A percentile compares a stretch with the other conserved stretches of the same genome.
Conservation (phyloP, 2,113 vertebrate genomes). For the Centropus bengalensis region DNA sequence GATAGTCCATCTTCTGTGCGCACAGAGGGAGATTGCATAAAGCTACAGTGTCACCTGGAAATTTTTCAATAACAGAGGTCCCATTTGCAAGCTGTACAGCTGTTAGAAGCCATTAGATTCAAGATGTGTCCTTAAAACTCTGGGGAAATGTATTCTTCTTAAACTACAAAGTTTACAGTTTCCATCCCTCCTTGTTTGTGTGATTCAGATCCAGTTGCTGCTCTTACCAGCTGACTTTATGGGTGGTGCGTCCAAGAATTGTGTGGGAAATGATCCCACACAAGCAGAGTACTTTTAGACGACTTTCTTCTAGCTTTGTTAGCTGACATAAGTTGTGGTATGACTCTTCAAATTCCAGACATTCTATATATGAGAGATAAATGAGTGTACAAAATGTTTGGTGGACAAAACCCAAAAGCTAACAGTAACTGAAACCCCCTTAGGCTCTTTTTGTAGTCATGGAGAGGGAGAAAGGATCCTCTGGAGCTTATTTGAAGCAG, state of each 20-base stretch:
- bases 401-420: background rate
- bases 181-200: background rate
- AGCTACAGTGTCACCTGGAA: background rate
- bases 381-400: background rate
- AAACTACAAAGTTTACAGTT: conserved; percentile 16
- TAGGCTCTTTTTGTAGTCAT: background rate
- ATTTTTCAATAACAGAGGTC: background rate
- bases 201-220: conserved; percentile 30
- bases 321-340: background rate
- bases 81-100: background rate
- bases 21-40: background rate
- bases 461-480: background rate
- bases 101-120: background rate
- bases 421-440: background rate
- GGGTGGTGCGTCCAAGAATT: conserved; percentile 14
- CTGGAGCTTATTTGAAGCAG: background rate
- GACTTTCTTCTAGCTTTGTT: background rate
- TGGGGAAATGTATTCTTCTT: background rate
- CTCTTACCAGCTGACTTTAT: conserved; percentile 26
- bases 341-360: background rate
- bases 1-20: background rate
- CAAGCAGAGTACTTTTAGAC: background rate
- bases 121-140: background rate
- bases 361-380: background rate
- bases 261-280: background rate